These are phyloP conservation scores for Albula glossodonta DNA, from an alignment of 2,113 vertebrate species.

Conservation along the genomic window DNA sequence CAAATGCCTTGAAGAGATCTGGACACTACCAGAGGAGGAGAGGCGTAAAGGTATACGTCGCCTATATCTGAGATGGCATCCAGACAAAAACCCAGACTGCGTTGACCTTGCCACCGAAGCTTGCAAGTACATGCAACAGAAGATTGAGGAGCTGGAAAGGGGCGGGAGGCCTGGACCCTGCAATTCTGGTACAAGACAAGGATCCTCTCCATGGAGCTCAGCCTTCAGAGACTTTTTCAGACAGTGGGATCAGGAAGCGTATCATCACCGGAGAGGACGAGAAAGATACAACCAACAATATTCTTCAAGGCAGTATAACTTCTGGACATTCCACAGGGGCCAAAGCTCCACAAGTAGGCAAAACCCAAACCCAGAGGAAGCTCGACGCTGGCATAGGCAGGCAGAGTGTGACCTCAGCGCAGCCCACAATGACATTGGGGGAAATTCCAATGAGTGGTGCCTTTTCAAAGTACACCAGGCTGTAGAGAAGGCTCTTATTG, in stretches of 20 bases:
- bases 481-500: conserved; percentile 73
- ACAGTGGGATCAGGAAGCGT: conserved; percentile 69
- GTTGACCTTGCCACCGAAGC: conserved; percentile 56
- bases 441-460: conserved; percentile 70
- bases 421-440: conserved; percentile 53
- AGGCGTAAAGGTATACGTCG: conserved; percentile 66
- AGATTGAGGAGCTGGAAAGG: conserved; percentile 52
- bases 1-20: conserved; percentile 62
- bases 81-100: conserved; percentile 72
- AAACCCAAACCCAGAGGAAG: conserved; percentile 65
- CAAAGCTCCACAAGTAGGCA: conserved; percentile 38
- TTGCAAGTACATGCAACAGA: conserved; percentile 67
- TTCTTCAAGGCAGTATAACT: conserved; percentile 55
- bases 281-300: conserved; percentile 43
- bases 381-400: conserved; percentile 71
- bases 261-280: conserved; percentile 54
- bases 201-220: not conserved
- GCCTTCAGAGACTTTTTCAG: conserved; percentile 52
- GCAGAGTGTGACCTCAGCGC: conserved; percentile 71
- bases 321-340: conserved; percentile 58
- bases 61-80: conserved; percentile 76
- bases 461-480: conserved; percentile 76
- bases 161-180: conserved; percentile 13
- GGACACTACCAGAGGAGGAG: conserved; percentile 61
- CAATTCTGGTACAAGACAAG: not conserved